These are phyloP conservation scores for Drosophila neocordata DNA, from an alignment of 1,140 invertebrate species.

Conservation along the genomic window DNA sequence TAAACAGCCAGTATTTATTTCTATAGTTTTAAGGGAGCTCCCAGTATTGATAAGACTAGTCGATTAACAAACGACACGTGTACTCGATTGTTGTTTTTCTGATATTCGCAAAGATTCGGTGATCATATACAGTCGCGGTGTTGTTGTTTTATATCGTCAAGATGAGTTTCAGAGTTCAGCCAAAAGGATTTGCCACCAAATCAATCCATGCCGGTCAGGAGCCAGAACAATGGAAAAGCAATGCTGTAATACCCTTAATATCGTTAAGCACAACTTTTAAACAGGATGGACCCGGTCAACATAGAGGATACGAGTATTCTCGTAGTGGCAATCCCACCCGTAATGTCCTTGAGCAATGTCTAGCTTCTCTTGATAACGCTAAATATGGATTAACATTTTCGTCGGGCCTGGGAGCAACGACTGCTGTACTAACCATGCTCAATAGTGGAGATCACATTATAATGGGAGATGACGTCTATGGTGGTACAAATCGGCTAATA, in stretches of 20 bases:
- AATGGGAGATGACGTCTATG: constrained; percentile 97
- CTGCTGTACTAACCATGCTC: constrained; percentile 89
- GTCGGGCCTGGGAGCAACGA: constrained; percentile 95
- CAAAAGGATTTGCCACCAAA: constrained; percentile 2
- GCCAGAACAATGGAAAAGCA: background rate
- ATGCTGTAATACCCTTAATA: constrained; percentile 93
- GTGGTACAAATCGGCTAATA: constrained; percentile 91
- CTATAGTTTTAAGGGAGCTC: too few relatives aligned
- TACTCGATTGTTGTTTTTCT: too few relatives aligned
- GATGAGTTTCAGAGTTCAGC: background rate
- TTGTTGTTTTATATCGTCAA: background rate
- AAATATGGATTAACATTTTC: constrained; percentile 94
- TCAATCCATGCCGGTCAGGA: background rate
- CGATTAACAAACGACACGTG: too few relatives aligned
- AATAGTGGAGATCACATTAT: constrained; percentile 95
- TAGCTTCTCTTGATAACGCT: constrained; percentile 95
- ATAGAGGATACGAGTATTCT: constrained; percentile 95
- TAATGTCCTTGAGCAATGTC: constrained; percentile 92
- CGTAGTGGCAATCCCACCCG: constrained; percentile 97
- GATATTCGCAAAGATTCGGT: too few relatives aligned
- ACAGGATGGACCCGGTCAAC: constrained; percentile 92
- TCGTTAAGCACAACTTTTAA: constrained; percentile 96
- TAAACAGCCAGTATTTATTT: too few relatives aligned
- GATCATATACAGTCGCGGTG: background rate
- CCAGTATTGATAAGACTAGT: too few relatives aligned